Conservation (phyloP, 2,113 vertebrate genomes). For the Chrysemys picta region DNA sequence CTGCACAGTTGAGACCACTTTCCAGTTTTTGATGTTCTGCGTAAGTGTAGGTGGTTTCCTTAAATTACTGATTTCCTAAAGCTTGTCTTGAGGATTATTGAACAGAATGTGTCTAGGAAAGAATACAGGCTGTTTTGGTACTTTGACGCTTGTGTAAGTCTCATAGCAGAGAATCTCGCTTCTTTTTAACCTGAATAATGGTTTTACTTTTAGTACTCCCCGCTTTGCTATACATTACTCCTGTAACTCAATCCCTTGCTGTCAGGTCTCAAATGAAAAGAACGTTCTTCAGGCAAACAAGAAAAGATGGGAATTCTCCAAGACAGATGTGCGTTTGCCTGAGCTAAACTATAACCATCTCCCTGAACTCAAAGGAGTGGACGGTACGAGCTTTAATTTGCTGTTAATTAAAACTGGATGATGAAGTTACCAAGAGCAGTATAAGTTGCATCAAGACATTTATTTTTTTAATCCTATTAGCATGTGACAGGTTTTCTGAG, state of each 20-base stretch:
- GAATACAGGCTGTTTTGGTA: not conserved
- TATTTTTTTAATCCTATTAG: accelerated
- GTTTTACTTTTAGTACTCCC: accelerated
- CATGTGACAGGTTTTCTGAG: not conserved
- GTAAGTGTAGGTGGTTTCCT: not conserved
- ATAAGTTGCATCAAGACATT: not conserved
- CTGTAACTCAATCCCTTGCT: conserved; percentile 12
- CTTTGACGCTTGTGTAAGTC: not conserved
- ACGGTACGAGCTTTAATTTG: conserved; percentile 58
- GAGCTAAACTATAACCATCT: conserved; percentile 76
- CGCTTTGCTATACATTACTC: conserved; percentile 6
- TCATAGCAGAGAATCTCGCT: not conserved
- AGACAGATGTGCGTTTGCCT: conserved; percentile 76
- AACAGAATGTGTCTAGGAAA: not conserved
- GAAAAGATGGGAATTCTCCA: conserved; percentile 77
- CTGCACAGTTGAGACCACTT: not conserved
- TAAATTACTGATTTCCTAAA: not conserved
- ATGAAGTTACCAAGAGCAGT: not conserved
- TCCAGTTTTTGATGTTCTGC: not conserved
- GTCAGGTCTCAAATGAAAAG: conserved; percentile 78
- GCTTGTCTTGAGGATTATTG: not conserved
- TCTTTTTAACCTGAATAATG: not conserved
- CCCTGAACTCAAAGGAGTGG: conserved; percentile 77
- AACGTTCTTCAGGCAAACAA: conserved; percentile 68
- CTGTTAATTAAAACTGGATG: not conserved